These are phyloP conservation scores for Chrysaora quinquecirrha DNA, from an alignment of 30 jellyfish, hydroid and myxozoan genomes.

Conservation along the genomic window DNA sequence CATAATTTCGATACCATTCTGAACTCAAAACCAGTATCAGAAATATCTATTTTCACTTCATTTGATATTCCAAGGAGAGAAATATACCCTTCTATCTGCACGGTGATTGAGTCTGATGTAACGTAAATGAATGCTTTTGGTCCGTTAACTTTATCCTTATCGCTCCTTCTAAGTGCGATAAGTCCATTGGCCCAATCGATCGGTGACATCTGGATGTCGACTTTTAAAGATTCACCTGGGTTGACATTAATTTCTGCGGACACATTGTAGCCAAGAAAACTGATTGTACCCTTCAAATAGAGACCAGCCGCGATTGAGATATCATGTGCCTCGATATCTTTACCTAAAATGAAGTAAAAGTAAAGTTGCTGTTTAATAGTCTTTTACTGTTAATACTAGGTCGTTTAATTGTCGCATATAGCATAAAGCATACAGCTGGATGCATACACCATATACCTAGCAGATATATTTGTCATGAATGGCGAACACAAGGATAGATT, in stretches of 20 bases:
- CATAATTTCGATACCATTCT: constrained; percentile 21
- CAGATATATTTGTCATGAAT: no score
- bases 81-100: constrained; percentile 70
- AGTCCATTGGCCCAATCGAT: constrained; percentile 53
- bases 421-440: no score
- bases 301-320: constrained; percentile 22
- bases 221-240: constrained; percentile 7
- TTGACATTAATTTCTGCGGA: constrained; percentile 28
- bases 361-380: no score
- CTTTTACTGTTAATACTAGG: no score
- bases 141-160: constrained; percentile 24
- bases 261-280: constrained; percentile 46
- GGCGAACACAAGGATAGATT: no score
- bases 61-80: constrained; percentile 57
- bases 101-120: constrained; percentile 13
- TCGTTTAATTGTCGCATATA: no score
- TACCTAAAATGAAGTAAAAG: no score
- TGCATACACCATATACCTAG: no score
- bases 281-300: constrained; percentile 37
- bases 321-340: constrained; percentile 28
- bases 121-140: constrained; percentile 59
- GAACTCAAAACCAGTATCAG: constrained; percentile 66
- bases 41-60: constrained; percentile 24
- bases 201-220: constrained; percentile 61
- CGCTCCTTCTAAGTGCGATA: constrained; percentile 12